Evolutionary conservation across 2,797 vertebrate genomes (phyloP), one percentile per base, ranked within the genome.

Genomic region (Thunnus albacares): DNA sequence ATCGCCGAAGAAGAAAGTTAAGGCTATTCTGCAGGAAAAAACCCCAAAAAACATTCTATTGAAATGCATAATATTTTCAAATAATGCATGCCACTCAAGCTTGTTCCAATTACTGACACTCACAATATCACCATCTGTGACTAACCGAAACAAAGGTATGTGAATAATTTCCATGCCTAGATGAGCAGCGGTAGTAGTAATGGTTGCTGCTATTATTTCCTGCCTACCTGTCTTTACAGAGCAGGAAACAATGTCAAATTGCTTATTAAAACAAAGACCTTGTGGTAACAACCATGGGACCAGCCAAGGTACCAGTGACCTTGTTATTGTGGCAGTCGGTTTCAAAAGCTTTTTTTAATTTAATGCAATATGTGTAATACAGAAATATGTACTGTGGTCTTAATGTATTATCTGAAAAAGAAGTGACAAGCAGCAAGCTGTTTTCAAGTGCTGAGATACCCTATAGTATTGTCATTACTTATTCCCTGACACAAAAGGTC

Each of bases 161-260:
- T 47, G 22, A 60, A 38, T 53, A 10, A 35, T 4, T 35, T 20
- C 14, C 5, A 53, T 58, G 13, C 2, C 2, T 14, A 24, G 28
- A 26, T 26, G 5, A 45, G 71, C 55, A 47, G 64, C 10, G 35
- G 45, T 18, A 58, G 28, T 14, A 47, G 4, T 59, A 45, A 26
- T 33, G 11, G 24, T 53, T 60, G 18, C 59, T 56, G 73, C 47
- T 70, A 7, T 33, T 59, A 65, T 45, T 58, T 45, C n/a, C 26
- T 45, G 13, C 38, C 24, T 24, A 24, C 24, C 24, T 3, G 41
- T 20, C 3, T 53, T 64, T 35, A 55, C 10, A 66, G 47, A 75
- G n/a, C 12, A 47, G 17, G 17, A 53, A 51, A 41, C 56, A 56
- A 28, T 26, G 26, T 17, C 30, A 69, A 51, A 63, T 8, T 11